These are phyloP conservation scores for Cheumatopsyche charites DNA, from an alignment of 1,140 invertebrate genomes.

Conservation along the genomic window DNA sequence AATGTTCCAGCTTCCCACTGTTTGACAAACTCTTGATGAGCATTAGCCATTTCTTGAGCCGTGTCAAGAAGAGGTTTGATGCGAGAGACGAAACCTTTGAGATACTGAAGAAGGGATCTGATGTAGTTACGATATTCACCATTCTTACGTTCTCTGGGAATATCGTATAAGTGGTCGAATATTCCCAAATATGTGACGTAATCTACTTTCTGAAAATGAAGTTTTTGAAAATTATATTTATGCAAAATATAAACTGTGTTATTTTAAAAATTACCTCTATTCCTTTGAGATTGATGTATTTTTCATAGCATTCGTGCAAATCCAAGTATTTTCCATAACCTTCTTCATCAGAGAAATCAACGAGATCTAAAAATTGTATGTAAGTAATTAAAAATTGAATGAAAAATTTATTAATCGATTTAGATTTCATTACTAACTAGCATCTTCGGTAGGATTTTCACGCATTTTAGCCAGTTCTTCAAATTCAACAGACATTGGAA, in stretches of 20 bases:
- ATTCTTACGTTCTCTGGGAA: conserved; percentile 93
- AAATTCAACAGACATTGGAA: conserved; percentile 97
- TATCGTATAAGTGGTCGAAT: conserved; percentile 96
- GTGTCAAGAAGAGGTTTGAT: conserved; percentile 93
- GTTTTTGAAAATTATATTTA: too few relatives aligned
- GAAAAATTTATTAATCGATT: conserved; percentile 19
- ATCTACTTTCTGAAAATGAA: conserved; percentile 81
- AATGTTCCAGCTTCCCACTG: conserved; percentile 91
- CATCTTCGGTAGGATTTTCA: conserved; percentile 86
- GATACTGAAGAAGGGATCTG: conserved; percentile 83
- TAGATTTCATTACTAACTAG: conserved; percentile 56
- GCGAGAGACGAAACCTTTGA: conserved; percentile 82
- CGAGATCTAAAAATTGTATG: conserved; percentile 72
- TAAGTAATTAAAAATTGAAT: conserved; percentile 46
- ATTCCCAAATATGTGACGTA: conserved; percentile 94
- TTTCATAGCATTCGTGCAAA: conserved; percentile 96
- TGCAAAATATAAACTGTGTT: background rate
- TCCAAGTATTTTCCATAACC: conserved; percentile 99
- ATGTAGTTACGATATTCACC: conserved; percentile 92
- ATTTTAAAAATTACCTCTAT: conserved; percentile 72
- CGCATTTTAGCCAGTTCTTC: conserved; percentile 90
- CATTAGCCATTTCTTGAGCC: conserved; percentile 76
- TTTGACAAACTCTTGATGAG: conserved; percentile 81
- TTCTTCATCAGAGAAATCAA: conserved; percentile 99
- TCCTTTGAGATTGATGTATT: conserved; percentile 96